These are phyloP conservation scores for Papilio dardanus DNA, from an alignment of 1,140 invertebrate genomes.

Conservation along the genomic window DNA sequence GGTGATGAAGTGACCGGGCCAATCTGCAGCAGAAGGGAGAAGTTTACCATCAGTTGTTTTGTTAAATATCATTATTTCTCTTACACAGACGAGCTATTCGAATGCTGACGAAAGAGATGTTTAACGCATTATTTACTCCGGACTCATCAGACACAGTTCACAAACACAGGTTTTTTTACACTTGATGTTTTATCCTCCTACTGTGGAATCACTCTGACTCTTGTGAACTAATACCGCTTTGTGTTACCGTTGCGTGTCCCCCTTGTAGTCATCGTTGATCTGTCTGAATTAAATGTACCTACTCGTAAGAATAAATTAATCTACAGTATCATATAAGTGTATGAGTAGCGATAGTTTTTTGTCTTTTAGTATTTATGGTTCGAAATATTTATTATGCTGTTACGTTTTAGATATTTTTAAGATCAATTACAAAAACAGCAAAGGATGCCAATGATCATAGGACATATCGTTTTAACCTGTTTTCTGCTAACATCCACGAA, in stretches of 20 bases:
- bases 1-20: too few species aligned
- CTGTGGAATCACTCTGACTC: slow-evolving; percentile 33
- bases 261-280: slow-evolving; percentile 16
- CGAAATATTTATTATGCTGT: too few species aligned
- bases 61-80: slow-evolving; percentile 42
- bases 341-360: background rate
- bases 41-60: background rate
- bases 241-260: slow-evolving; percentile 17
- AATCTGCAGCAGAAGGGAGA: too few species aligned
- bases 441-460: too few species aligned
- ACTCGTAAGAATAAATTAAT: background rate
- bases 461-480: too few species aligned
- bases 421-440: too few species aligned
- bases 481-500: too few species aligned
- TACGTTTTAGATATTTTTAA: too few species aligned
- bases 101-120: slow-evolving; percentile 65
- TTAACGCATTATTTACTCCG: slow-evolving; percentile 59
- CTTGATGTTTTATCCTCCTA: slow-evolving; percentile 43
- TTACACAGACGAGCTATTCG: slow-evolving; percentile 72
- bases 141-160: slow-evolving; percentile 59
- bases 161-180: slow-evolving; percentile 62
- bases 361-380: too few species aligned
- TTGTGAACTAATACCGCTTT: slow-evolving; percentile 30
- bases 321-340: background rate
- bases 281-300: background rate